A percentile compares a stretch with the other conserved stretches of the same genome.
These are phyloP conservation scores for Dendrophyllia cribrosa DNA, from an alignment of 64 coral and sea anemone species.

Conservation along the genomic window DNA sequence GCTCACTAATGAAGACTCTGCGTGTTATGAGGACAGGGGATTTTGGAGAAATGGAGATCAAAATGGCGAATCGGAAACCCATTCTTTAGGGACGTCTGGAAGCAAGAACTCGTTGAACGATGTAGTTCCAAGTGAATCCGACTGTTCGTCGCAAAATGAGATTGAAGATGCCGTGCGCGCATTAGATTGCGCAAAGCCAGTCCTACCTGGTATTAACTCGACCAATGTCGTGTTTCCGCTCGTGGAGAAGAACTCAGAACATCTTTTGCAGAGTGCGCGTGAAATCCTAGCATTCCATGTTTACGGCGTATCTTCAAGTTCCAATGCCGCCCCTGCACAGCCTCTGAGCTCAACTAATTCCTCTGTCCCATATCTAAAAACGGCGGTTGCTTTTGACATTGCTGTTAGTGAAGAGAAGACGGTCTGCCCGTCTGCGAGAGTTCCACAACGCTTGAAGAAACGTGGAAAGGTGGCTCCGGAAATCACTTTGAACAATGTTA, in stretches of 20 bases:
- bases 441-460: neutral
- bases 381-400: constrained; percentile 13
- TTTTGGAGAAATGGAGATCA: neutral
- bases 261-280: neutral
- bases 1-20: neutral
- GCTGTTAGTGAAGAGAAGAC: neutral
- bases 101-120: neutral
- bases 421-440: neutral
- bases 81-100: neutral
- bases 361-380: too few species aligned
- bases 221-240: neutral
- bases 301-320: neutral
- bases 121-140: neutral
- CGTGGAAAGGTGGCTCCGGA: neutral
- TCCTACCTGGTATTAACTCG: neutral
- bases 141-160: neutral
- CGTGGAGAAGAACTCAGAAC: neutral
- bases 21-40: neutral
- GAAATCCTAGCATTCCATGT: neutral
- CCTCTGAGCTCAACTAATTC: neutral
- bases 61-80: neutral
- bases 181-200: neutral
- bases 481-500: neutral
- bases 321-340: neutral
- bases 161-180: neutral